These are phyloP conservation scores for Brienomyrus longianalis DNA, from an alignment of 2,113 vertebrate species.

Conservation along the genomic window DNA sequence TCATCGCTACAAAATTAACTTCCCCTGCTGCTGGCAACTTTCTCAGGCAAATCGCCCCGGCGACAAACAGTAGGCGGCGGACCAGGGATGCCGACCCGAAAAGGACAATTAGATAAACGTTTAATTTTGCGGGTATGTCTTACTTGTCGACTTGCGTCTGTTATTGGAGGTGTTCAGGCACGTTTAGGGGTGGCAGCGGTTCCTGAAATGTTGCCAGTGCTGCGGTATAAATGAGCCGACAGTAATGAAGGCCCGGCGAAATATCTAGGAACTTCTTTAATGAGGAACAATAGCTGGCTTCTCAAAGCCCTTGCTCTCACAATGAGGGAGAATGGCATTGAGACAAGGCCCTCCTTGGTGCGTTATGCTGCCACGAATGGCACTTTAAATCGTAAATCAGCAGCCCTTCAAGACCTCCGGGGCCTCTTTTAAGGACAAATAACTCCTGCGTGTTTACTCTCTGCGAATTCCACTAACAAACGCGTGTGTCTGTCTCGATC, in stretches of 20 bases:
- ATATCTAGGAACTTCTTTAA: constrained; percentile 29
- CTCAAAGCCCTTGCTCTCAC: neutral
- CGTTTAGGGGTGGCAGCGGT: neutral
- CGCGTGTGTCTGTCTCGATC: neutral
- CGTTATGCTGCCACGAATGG: neutral
- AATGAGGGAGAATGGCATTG: neutral
- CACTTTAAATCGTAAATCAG: constrained; percentile 20
- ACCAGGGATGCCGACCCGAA: neutral
- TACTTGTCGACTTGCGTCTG: neutral
- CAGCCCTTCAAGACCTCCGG: neutral
- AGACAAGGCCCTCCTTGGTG: neutral
- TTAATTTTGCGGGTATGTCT: neutral
- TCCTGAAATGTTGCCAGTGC: constrained; percentile 30
- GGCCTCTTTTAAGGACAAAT: constrained; percentile 1
- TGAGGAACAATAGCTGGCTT: neutral
- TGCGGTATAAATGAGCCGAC: constrained; percentile 37
- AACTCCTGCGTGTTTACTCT: constrained; percentile 8
- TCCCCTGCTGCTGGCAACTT: neutral
- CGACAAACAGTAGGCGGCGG: neutral
- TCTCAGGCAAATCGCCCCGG: neutral
- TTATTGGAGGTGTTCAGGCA: constrained; percentile 11
- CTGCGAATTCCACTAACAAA: neutral
- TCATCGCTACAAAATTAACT: neutral
- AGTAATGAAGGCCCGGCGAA: constrained; percentile 36
- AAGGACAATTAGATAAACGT: neutral